Evolutionary conservation across 2,888 invertebrate genomes (phyloP).

Genomic region (Drosophila limbata): DNA sequence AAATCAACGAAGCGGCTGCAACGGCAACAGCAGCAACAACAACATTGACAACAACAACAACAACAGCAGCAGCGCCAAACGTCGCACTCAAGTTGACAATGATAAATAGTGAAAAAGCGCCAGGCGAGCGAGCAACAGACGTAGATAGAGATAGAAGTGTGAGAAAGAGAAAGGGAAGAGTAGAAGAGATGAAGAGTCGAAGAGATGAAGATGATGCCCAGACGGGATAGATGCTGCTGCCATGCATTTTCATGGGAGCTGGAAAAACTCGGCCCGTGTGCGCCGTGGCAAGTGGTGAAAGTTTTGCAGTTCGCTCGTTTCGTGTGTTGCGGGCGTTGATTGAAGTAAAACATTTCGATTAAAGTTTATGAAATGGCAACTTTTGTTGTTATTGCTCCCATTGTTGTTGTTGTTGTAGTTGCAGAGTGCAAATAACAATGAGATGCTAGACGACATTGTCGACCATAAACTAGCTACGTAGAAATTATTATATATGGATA

Average conservation of each 20-base stretch:
- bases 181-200: background rate
- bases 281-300: constrained; percentile 72
- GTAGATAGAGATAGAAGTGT: constrained; percentile 23
- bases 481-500: constrained; percentile 73
- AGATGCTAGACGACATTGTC: constrained; percentile 57
- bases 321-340: constrained; percentile 67
- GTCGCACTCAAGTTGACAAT: constrained; percentile 81
- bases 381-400: constrained; percentile 36
- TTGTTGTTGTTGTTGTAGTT: constrained; percentile 21
- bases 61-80: constrained; percentile 72
- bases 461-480: constrained; percentile 68
- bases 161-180: constrained; percentile 8
- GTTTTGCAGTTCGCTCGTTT: constrained; percentile 59
- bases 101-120: constrained; percentile 81
- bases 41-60: constrained; percentile 50
- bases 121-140: constrained; percentile 66
- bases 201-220: constrained; percentile 42
- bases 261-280: constrained; percentile 38
- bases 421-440: constrained; percentile 60
- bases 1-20: constrained; percentile 72
- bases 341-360: constrained; percentile 82
- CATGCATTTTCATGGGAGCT: constrained; percentile 27
- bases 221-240: constrained; percentile 33
- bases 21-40: constrained; percentile 34
- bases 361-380: constrained; percentile 79